Evolutionary conservation across 2,888 invertebrate genomes (phyloP), one percentile per base, ranked within the genome.

Genomic region (Esperia sulphurella): DNA sequence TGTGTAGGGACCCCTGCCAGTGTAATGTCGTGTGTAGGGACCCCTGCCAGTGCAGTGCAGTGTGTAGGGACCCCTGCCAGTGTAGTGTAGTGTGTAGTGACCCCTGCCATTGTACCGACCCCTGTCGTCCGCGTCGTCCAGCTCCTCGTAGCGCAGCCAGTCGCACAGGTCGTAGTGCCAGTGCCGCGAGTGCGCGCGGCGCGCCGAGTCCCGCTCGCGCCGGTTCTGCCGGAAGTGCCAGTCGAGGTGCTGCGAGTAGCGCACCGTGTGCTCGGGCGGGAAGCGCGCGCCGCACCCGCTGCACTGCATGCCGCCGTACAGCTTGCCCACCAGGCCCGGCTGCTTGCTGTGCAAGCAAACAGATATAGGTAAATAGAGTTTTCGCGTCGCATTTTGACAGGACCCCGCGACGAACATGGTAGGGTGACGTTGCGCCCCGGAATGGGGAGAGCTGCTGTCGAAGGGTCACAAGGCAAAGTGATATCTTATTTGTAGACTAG

Each of bases 201-300:
- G 91, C 0, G 95, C 94, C 0, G 95, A 95, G 71, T 96, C 96
- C 57, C 97, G 93, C 63, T 97, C 97, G 47, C 95, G 91, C 1
- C 97, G 90, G 88, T 99, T 99, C 81, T 97, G 96, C 0, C 97
- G 90, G 89, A 99, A 99, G 88, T 99, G 99, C 98, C 99, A 99
- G 88, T 99, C 99, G 52, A 99, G 92, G 86, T 99, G 99, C 75
- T 97, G 96, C 65, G 95, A 95, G 83, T 98, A 99, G 54, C 95
- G 93, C 59, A 95, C 95, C 8, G 95, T 96, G 71, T 95, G 95
- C 81, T 97, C 96, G 0, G 96, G 95, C 10, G 96, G 95, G 84
- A 99, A 98, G 41, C 98, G 92, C 52, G 97, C 93, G 31, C 99
- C 99, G 85, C 99, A 99, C 45, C 97, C 96, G 57, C 96, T 95